Evolutionary conservation across 2,888 invertebrate species (phyloP).

Genomic region (Eledona agricola): DNA sequence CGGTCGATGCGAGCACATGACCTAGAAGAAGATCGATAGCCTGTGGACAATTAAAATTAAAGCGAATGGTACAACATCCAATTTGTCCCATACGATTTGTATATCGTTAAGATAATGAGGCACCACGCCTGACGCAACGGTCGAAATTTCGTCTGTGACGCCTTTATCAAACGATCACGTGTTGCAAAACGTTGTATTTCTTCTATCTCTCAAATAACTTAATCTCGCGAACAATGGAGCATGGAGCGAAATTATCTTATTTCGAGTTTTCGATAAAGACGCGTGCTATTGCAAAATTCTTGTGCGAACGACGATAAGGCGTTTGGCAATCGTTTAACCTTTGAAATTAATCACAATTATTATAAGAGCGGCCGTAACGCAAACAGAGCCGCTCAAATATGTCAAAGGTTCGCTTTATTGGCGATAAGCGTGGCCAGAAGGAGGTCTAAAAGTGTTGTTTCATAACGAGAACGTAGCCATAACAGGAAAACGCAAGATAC

Average conservation of each 20-base stretch:
- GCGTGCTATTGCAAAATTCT: constrained; percentile 38
- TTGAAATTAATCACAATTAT: constrained; percentile 36
- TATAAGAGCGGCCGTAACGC: constrained; percentile 29
- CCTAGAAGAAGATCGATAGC: no score
- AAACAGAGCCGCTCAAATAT: constrained; percentile 32
- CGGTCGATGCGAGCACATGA: no score
- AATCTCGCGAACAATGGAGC: constrained; percentile 28
- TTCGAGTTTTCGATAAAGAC: constrained; percentile 31
- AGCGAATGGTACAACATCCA: no score
- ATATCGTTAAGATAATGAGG: no score
- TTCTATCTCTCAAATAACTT: constrained; percentile 24
- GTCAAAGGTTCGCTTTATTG: constrained; percentile 34
- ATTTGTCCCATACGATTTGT: no score
- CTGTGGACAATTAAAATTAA: no score
- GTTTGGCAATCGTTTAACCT: constrained; percentile 35
- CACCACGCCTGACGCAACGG: no score
- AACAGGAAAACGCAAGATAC: constrained; percentile 31
- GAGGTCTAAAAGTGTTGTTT: constrained; percentile 32
- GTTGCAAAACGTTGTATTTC: constrained; percentile 25
- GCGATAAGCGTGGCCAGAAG: constrained; percentile 24
- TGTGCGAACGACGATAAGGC: constrained; percentile 32
- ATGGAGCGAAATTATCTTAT: constrained; percentile 31
- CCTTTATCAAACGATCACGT: constrained; percentile 1
- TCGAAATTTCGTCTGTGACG: no score
- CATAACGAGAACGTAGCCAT: constrained; percentile 27